These are phyloP conservation scores for Pogona vitticeps DNA, from an alignment of 2,113 vertebrate species.

Conservation along the genomic window DNA sequence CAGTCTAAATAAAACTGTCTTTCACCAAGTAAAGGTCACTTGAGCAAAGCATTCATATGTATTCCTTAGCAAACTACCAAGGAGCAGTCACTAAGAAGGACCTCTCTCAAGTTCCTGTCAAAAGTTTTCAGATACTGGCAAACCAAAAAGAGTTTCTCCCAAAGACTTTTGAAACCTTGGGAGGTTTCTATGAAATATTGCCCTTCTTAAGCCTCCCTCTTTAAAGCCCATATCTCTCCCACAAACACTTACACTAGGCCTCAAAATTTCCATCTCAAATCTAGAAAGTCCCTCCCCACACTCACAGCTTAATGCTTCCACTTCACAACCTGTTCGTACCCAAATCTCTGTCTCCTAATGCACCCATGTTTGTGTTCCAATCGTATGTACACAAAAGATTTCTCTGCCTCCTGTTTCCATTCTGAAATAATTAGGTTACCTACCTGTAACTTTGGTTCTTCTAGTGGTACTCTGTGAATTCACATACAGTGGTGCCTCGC, in stretches of 20 bases:
- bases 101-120: neutral
- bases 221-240: neutral
- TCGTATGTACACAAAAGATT: too few relatives aligned
- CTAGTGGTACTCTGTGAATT: too few relatives aligned
- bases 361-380: too few relatives aligned
- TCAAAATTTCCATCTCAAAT: neutral
- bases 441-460: too few relatives aligned
- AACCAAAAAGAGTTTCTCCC: neutral
- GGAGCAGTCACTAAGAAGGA: neutral
- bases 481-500: too few relatives aligned
- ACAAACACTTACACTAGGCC: neutral
- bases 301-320: too few relatives aligned
- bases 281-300: neutral
- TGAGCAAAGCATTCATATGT: neutral
- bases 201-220: neutral
- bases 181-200: neutral
- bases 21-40: neutral
- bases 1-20: neutral
- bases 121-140: neutral
- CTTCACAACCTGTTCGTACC: too few relatives aligned
- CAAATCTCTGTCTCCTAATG: too few relatives aligned
- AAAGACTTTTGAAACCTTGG: neutral
- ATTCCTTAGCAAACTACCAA: neutral
- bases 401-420: too few relatives aligned
- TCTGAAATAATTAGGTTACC: too few relatives aligned